These are phyloP conservation scores for Hypercompe scribonia DNA, from an alignment of 2,888 invertebrate species.

Conservation along the genomic window DNA sequence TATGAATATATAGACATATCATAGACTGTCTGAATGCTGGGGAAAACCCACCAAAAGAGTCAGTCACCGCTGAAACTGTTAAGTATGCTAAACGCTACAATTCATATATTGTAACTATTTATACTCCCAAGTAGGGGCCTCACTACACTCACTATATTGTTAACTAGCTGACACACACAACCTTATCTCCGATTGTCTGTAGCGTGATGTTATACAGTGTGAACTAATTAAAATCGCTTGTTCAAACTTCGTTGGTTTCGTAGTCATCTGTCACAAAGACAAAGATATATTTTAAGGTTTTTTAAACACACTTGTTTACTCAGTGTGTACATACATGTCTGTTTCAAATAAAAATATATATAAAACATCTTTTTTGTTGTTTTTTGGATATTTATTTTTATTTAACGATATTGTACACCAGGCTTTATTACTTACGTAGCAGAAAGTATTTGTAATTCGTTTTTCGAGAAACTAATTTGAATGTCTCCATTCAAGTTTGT, in stretches of 20 bases:
- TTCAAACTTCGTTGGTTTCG: too few relatives aligned
- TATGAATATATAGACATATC: background rate
- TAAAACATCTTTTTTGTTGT: background rate
- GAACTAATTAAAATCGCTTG: too few relatives aligned
- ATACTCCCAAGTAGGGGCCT: background rate
- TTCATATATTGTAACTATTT: background rate
- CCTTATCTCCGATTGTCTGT: too few relatives aligned
- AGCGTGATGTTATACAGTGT: too few relatives aligned
- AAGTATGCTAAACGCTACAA: background rate
- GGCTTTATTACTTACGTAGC: background rate
- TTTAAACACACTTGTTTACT: too few relatives aligned
- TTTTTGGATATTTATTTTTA: background rate
- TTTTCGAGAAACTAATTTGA: constrained; percentile 59
- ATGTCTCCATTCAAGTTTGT: constrained; percentile 54
- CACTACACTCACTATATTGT: background rate
- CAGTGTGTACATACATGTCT: too few relatives aligned
- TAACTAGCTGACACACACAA: too few relatives aligned
- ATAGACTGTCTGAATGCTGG: background rate
- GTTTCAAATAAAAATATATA: too few relatives aligned
- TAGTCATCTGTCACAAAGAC: too few relatives aligned
- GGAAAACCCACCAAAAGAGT: background rate
- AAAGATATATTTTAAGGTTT: too few relatives aligned
- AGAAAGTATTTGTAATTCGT: constrained; percentile 46
- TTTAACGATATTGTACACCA: background rate
- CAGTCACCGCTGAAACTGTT: background rate